Base-by-base conservation (phyloP, 2,797 vertebrate genomes). In the Platyrinchus mystaceus region DNA sequence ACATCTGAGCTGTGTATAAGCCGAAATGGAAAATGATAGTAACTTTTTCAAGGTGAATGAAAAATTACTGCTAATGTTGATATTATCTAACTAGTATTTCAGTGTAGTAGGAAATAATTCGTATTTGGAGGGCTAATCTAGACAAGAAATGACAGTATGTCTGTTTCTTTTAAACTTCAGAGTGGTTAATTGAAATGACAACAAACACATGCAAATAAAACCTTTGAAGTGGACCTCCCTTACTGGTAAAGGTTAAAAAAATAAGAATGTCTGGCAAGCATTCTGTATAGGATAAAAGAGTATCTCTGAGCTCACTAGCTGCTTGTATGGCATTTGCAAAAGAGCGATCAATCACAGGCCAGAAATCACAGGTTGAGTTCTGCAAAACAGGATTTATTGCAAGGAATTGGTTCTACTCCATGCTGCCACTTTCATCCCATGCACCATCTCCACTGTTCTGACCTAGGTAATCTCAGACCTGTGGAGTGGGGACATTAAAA, bases 401-500 rank as follows among this genome's bases (percentile, higher is more conserved):
- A 64, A 55, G 44, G 44, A 43, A 22, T 58, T 28, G 4, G 23
- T 69, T 46, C 32, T 24, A 14, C 10, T 73, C 47, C 1, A 0
- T 23, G 36, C 28, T 60, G 28, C 7, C 21, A 4, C 43, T 50
- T 34, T 46, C 7, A 46, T 50, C 26, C 27, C 49, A 7, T 64
- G 24, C 1, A 2, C 20, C 0, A 0, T 60, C 36, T 64, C n/a
- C 19, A 6, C 7, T 63, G 20, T 28, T 71, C 26, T 82, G 47
- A 56, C 11, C 9, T 66, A 30, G 30, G 41, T 55, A 10, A 77
- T 71, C 21, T 67, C 53, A 36, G 30, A 14, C 21, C 30, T n/a
- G 10, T 64, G 62, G 30, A 27, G 53, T 16, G 6, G 6, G 39
- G 36, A 6, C 0, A 0, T 49, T 62, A 44, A 59, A 84, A 75